Evolutionary conservation across 1,140 invertebrate species (phyloP).

Genomic region (Pseudomyrmex gracilis): DNA sequence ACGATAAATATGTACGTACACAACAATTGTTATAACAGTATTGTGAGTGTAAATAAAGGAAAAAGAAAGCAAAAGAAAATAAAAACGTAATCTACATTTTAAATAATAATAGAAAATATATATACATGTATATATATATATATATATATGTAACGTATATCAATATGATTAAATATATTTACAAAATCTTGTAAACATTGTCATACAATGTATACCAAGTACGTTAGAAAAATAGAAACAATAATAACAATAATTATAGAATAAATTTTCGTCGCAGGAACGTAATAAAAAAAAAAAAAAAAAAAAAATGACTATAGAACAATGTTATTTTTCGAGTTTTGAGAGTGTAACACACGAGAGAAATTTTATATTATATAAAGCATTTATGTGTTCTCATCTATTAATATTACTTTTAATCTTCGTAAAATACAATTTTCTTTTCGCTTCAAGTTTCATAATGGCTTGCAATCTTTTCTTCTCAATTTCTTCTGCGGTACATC

Average conservation of each 20-base stretch:
- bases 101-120: neutral
- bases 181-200: conserved; percentile 4
- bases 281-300: neutral
- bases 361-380: neutral
- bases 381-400: conserved; percentile 59
- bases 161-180: conserved; percentile 53
- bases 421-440: conserved; percentile 58
- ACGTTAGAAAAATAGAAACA: neutral
- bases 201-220: neutral
- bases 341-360: too few species aligned
- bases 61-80: too few species aligned
- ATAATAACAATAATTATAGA: conserved; percentile 27
- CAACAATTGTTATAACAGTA: too few species aligned
- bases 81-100: neutral
- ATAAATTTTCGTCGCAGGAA: neutral
- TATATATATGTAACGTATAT: neutral
- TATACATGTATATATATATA: too few species aligned
- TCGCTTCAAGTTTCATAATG: conserved; percentile 77
- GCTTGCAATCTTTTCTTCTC: conserved; percentile 81
- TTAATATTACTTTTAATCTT: conserved; percentile 20
- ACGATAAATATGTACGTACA: too few species aligned
- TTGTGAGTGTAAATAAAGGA: too few species aligned
- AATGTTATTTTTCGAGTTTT: too few species aligned
- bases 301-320: too few species aligned
- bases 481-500: conserved; percentile 80